Percentiles rank a stretch among this genome's conserved stretches.
These are phyloP conservation scores for Lepus europaeus DNA, from an alignment of 2,113 vertebrate species.

Conservation along the genomic window DNA sequence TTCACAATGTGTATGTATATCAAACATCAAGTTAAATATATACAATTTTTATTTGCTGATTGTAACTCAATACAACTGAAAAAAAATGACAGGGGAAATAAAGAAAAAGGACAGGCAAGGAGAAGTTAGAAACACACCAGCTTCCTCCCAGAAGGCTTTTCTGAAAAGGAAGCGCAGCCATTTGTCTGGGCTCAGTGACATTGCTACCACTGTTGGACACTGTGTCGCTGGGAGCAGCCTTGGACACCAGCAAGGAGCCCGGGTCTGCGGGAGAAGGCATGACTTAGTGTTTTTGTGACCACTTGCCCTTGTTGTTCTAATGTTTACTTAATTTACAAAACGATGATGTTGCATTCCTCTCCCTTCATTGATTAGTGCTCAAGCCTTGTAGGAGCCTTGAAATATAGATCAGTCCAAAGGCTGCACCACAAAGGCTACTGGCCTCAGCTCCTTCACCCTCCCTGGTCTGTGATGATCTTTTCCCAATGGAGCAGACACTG, in stretches of 20 bases:
- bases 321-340: constrained; percentile 13
- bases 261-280: not conserved
- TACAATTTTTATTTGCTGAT: constrained; percentile 58
- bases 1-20: not conserved
- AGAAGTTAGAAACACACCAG: not conserved
- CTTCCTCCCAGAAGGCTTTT: not conserved
- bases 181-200: accelerated
- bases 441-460: not conserved
- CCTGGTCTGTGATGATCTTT: not conserved
- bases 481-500: not conserved
- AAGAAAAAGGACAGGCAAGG: not conserved
- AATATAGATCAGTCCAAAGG: not conserved
- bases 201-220: accelerated
- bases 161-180: not conserved
- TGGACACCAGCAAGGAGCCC: not conserved
- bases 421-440: not conserved
- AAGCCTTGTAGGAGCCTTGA: not conserved
- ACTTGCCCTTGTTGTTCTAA: not conserved
- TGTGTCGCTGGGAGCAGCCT: accelerated
- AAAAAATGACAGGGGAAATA: not conserved
- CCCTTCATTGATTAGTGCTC: not conserved
- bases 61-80: constrained; percentile 31
- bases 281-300: not conserved
- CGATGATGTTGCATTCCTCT: not conserved
- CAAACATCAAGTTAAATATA: constrained; percentile 50